These are phyloP conservation scores for Tachysurus fulvidraco DNA, from an alignment of 2,113 vertebrate species.

Conservation along the genomic window DNA sequence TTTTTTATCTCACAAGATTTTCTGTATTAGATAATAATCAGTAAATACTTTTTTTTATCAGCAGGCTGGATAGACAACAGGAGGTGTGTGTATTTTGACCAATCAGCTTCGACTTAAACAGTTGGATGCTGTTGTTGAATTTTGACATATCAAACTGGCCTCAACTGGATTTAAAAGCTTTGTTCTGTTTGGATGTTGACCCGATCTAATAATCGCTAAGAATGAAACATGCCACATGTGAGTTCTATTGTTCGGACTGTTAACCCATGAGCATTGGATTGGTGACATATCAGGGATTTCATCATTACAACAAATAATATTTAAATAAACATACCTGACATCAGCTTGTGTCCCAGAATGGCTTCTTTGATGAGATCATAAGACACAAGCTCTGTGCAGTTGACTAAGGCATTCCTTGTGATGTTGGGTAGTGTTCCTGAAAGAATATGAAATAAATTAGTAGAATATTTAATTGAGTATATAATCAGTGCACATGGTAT, in stretches of 20 bases:
- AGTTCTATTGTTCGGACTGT: background rate
- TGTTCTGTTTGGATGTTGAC: background rate
- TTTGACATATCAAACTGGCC: constrained; percentile 29
- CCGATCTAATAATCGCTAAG: background rate
- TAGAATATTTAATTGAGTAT: background rate
- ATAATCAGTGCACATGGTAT: background rate
- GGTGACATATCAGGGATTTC: background rate
- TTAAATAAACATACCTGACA: constrained; percentile 73
- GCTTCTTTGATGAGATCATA: constrained; percentile 86
- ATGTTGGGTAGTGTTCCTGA: constrained; percentile 85
- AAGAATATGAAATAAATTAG: background rate
- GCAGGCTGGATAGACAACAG: constrained; percentile 30
- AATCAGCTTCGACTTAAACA: constrained; percentile 46
- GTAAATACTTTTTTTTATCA: constrained; percentile 60
- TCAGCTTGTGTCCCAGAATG: constrained; percentile 76
- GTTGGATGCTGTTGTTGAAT: background rate
- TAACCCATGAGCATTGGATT: background rate
- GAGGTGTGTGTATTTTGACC: constrained; percentile 53
- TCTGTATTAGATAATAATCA: constrained; percentile 37
- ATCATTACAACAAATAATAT: background rate
- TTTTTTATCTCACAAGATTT: background rate
- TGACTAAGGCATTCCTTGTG: constrained; percentile 83
- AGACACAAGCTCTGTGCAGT: constrained; percentile 85
- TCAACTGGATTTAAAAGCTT: background rate
- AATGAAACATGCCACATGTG: background rate